These are phyloP conservation scores for Zootermopsis nevadensis DNA, from an alignment of 2,888 invertebrate genomes.

Conservation along the genomic window DNA sequence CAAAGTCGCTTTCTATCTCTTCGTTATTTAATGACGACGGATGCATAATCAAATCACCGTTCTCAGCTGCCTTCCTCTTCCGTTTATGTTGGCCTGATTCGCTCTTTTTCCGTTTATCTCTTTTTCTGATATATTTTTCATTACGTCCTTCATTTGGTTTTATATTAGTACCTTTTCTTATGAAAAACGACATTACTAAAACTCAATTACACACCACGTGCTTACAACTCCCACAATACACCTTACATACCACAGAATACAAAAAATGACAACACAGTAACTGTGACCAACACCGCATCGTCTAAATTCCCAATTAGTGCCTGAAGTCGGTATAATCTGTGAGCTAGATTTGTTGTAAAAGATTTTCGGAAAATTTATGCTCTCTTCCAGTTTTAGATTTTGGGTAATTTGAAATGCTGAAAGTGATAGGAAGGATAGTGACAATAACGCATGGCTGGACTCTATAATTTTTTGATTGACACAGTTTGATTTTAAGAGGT, in stretches of 20 bases:
- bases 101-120: constrained; percentile 1
- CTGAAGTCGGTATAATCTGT: no score
- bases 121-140: constrained; percentile 19
- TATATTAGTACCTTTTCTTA: constrained; percentile 11
- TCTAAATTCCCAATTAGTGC: no score
- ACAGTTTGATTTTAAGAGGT: no score
- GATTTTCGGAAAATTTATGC: no score
- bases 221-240: background rate
- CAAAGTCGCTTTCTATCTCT: constrained; percentile 65
- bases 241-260: background rate
- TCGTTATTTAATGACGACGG: constrained; percentile 53
- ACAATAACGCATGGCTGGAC: no score
- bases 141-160: constrained; percentile 9
- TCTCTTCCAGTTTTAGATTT: no score
- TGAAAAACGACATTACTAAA: constrained; percentile 50
- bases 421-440: no score
- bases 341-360: no score
- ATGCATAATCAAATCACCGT: background rate
- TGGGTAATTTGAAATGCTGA: no score
- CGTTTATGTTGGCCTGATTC: background rate
- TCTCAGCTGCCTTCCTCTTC: constrained; percentile 48
- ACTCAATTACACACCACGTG: background rate
- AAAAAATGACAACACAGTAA: background rate
- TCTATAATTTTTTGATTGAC: no score
- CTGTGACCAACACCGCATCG: background rate